Evolutionary conservation across 1,140 invertebrate genomes (phyloP), one percentile per base, ranked within the genome.

Genomic region (Zaprionus africanus): DNA sequence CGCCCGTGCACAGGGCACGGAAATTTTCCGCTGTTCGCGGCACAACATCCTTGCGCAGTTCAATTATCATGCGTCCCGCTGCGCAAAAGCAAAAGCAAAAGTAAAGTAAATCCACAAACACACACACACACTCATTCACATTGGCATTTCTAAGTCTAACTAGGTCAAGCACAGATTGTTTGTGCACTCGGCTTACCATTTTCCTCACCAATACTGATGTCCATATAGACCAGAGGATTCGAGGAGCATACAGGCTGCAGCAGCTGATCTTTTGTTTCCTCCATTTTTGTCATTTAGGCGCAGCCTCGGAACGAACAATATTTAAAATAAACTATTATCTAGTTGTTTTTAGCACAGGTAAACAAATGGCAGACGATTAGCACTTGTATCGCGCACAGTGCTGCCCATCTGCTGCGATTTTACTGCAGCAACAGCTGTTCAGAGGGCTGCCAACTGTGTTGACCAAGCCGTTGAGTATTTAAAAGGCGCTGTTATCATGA

Each of bases 11-110:
- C 2, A 99, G 90, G 4, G 95, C 95, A 81, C 97, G 94, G 93
- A 99, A 99, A 94, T 99, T 99, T 93, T 98, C 97, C 54, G 95
- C 96, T 60, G 98, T 99, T 93, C 95, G 96, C 38, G 98, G 98
- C 19, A 97, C 97, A 74, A 97, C 94, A 94, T 99, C 95, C 86
- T 96, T 96, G 80, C 96, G 95, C 51, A 98, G 93, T 94, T 97
- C 95, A 85, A 98, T 96, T 15, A 97, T 93, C 43, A 98, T 94
- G 82, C 97, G 94, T 13, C 98, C 97, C 88, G 95, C 97, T 96
- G 79, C 15, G 73, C 57, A 36, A 67, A 46, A 66, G 46, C 57
- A 36, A 67, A 46, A 66, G 46, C 46, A 51, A 49, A 19, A 51
- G 11, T 31, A 31, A 17, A 57, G 7, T 19, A 19, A 12, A 19